A percentile compares a stretch with the other conserved stretches of the same genome.
These are phyloP conservation scores for Streptopelia turtur DNA, from an alignment of 2,797 vertebrate genomes.

Conservation along the genomic window DNA sequence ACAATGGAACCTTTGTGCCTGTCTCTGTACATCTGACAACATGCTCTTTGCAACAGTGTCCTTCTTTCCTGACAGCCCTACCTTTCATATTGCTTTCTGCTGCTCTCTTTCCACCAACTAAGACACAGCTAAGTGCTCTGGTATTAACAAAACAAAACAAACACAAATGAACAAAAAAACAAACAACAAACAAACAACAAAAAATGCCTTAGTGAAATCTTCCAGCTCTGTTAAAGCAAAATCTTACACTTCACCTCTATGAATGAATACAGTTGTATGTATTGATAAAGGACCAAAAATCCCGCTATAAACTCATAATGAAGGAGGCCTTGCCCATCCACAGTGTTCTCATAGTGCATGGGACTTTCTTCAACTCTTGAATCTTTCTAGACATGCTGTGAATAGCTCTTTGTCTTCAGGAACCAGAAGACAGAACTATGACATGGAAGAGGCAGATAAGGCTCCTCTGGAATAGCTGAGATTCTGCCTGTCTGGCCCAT, in stretches of 20 bases:
- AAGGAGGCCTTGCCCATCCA: background rate
- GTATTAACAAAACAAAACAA: background rate
- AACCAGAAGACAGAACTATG: background rate
- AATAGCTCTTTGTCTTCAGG: background rate
- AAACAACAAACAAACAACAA: too few species aligned
- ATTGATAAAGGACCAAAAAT: background rate
- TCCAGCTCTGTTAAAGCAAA: background rate
- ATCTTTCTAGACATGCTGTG: constrained; percentile 38
- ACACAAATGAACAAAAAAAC: background rate
- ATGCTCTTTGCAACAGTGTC: background rate
- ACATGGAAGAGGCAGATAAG: constrained; percentile 35
- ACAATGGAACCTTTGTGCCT: background rate
- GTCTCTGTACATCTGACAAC: background rate
- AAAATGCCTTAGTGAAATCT: background rate
- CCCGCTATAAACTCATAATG: background rate
- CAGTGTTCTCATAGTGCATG: background rate
- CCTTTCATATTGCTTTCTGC: background rate
- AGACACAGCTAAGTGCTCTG: background rate
- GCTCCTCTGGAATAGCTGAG: constrained; percentile 45
- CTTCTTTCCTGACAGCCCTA: background rate
- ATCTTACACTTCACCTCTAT: background rate
- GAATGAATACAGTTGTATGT: background rate
- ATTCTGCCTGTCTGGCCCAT: constrained; percentile 37
- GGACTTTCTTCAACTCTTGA: constrained; percentile 18
- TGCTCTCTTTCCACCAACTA: background rate